phyloP scores from a whole-genome alignment of 2,888 invertebrate genomes.

The Eutolmus rufibarbis region DNA sequence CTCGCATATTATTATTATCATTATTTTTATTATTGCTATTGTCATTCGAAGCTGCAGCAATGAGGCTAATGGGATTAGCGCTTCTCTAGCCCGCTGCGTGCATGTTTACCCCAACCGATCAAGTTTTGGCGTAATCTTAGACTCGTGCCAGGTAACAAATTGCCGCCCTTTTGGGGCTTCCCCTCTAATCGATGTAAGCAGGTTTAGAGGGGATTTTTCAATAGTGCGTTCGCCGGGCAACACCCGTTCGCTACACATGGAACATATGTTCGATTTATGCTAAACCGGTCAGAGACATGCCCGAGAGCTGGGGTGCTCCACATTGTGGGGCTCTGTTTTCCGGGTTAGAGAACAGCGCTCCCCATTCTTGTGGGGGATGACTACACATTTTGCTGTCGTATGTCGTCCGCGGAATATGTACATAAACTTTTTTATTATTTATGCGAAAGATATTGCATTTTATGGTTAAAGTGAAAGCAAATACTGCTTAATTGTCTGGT shows the following conservation, averaged over 20 bases:
- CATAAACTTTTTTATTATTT: neutral
- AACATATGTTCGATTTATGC: neutral
- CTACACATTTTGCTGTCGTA: neutral
- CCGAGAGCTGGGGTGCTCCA: neutral
- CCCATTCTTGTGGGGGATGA: neutral
- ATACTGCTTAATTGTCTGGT: neutral
- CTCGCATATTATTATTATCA: neutral
- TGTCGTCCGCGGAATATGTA: neutral
- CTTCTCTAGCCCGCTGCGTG: neutral
- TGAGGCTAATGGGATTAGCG: neutral
- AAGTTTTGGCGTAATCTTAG: slow-evolving; percentile 7
- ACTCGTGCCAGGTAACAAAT: neutral
- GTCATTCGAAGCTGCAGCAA: neutral
- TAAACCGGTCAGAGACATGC: neutral
- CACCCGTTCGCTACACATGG: neutral
- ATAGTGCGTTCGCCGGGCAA: neutral
- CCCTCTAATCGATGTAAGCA: neutral
- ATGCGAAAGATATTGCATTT: neutral
- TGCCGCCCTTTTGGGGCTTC: neutral
- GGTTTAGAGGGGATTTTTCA: neutral
- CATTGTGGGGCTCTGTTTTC: neutral
- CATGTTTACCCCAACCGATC: slow-evolving; percentile 8
- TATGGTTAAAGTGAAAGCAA: neutral
- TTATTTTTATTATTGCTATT: neutral
- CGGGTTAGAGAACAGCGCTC: neutral